A percentile compares a stretch with the other conserved stretches of the same genome.
Conservation (phyloP, 2,888 invertebrate genomes). For the Drosophila cognata region DNA sequence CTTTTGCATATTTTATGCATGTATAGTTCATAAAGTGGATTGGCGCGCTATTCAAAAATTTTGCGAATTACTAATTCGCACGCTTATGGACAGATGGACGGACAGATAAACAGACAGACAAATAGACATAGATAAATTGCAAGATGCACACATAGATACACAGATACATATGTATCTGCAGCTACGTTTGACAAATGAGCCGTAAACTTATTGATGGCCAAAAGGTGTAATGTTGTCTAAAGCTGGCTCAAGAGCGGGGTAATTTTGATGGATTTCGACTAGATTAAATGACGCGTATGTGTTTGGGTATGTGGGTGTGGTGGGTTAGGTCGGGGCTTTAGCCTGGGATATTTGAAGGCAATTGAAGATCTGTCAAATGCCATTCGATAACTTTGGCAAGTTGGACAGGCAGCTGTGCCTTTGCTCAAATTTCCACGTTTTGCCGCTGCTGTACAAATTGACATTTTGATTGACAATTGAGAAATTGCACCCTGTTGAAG, state of each 20-base stretch:
- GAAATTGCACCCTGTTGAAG: slow-evolving; percentile 54
- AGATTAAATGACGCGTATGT: slow-evolving; percentile 15
- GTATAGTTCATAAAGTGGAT: slow-evolving; percentile 4
- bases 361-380: slow-evolving; percentile 70
- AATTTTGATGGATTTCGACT: slow-evolving; percentile 65
- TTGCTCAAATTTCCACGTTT: slow-evolving; percentile 37
- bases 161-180: slow-evolving; percentile 32
- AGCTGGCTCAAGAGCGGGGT: slow-evolving; percentile 19
- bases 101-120: slow-evolving; percentile 21
- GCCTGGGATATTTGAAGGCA: slow-evolving; percentile 14
- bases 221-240: slow-evolving; percentile 52
- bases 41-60: slow-evolving; percentile 27
- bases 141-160: slow-evolving; percentile 22
- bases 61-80: slow-evolving; percentile 13
- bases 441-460: slow-evolving; percentile 63
- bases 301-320: background rate
- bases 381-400: slow-evolving; percentile 54
- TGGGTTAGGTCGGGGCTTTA: background rate
- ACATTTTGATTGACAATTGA: slow-evolving; percentile 82
- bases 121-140: slow-evolving; percentile 25
- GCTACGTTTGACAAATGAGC: slow-evolving; percentile 64
- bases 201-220: slow-evolving; percentile 51
- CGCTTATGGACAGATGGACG: slow-evolving; percentile 13
- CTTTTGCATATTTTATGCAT: slow-evolving; percentile 11
- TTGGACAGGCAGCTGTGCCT: slow-evolving; percentile 54